Evolutionary conservation across 2,888 invertebrate genomes (phyloP).

Genomic region (Deilephila elpenor): DNA sequence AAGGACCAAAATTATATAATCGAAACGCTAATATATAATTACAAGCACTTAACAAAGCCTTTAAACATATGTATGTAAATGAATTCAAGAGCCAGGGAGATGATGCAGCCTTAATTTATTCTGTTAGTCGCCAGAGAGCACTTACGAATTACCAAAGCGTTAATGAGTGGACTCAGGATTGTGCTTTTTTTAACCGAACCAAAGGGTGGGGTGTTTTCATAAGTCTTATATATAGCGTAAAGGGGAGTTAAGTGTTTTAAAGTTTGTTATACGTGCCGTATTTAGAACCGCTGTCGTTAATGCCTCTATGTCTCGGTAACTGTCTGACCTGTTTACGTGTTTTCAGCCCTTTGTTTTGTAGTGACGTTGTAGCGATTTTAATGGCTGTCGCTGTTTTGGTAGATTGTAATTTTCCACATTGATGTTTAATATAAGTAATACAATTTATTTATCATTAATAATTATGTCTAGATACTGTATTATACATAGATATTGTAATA

Average conservation of each 20-base stretch:
- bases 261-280: constrained; percentile 52
- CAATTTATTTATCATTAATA: too few relatives aligned
- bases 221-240: constrained; percentile 66
- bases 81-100: background rate
- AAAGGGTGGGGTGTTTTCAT: constrained; percentile 69
- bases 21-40: too few relatives aligned
- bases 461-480: too few relatives aligned
- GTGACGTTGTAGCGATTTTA: background rate
- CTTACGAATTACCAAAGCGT: constrained; percentile 34
- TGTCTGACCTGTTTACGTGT: constrained; percentile 16
- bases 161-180: constrained; percentile 43
- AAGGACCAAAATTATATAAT: too few relatives aligned
- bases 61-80: background rate
- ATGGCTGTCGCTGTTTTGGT: background rate
- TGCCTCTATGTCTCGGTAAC: constrained; percentile 40
- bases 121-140: constrained; percentile 26
- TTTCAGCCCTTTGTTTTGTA: constrained; percentile 10
- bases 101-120: background rate
- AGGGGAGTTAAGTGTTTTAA: constrained; percentile 65
- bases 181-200: constrained; percentile 50
- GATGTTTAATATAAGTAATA: too few relatives aligned
- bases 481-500: too few relatives aligned
- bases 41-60: too few relatives aligned
- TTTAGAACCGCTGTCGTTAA: constrained; percentile 42
- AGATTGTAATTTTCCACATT: too few relatives aligned